phyloP scores from a whole-genome alignment of 2,888 invertebrate genomes.

The Hydroisotoma schaefferi region DNA sequence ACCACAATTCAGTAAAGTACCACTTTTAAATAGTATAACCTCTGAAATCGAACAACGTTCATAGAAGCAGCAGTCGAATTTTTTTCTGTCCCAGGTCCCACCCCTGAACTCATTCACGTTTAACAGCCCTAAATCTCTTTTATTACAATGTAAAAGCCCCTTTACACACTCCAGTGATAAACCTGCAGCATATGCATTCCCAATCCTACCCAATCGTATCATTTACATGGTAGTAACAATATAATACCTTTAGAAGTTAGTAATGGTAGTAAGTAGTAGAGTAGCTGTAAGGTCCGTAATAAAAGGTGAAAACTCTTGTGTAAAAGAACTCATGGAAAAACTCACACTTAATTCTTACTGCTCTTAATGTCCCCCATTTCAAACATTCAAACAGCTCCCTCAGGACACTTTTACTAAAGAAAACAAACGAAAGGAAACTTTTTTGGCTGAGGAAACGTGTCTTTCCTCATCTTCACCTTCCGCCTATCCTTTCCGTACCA shows the following conservation, averaged over 20 bases:
- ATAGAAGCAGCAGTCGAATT: too few species aligned
- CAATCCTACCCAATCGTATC: constrained; percentile 1
- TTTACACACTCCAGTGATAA: constrained; percentile 13
- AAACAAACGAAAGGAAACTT: too few species aligned
- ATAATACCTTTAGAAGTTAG: neutral
- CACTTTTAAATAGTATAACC: too few species aligned
- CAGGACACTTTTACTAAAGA: constrained; percentile 15
- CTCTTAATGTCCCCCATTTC: constrained; percentile 16
- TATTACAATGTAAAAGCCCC: constrained; percentile 14
- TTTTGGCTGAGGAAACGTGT: too few species aligned
- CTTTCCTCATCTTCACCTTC: too few species aligned
- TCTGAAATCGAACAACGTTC: too few species aligned
- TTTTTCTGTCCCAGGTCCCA: too few species aligned
- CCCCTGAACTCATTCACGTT: constrained; percentile 9
- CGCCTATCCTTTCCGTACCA: too few species aligned
- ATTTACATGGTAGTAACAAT: neutral
- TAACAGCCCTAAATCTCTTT: constrained; percentile 18
- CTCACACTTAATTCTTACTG: constrained; percentile 10
- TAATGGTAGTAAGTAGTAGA: too few species aligned
- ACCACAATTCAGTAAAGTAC: too few species aligned
- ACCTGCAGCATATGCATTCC: constrained; percentile 17
- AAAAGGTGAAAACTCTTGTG: constrained; percentile 15
- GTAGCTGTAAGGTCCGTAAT: too few species aligned
- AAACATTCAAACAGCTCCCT: constrained; percentile 13
- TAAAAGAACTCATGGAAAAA: constrained; percentile 4